A percentile compares a stretch with the other conserved stretches of the same genome.
These are phyloP conservation scores for Nothoprocta perdicaria DNA, from an alignment of 2,113 vertebrate species.

Conservation along the genomic window DNA sequence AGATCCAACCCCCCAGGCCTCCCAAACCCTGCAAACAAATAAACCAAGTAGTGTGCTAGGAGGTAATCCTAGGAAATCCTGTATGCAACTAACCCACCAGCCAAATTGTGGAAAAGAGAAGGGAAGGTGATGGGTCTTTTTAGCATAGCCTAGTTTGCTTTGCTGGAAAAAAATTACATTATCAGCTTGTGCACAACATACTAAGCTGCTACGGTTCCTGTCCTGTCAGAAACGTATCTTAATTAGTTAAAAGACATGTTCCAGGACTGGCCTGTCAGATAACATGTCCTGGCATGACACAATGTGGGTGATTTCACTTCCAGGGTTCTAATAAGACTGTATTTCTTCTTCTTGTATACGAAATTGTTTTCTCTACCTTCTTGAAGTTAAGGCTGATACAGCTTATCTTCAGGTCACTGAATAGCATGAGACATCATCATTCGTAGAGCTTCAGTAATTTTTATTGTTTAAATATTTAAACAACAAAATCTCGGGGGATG, in stretches of 20 bases:
- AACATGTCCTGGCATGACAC: constrained; percentile 52
- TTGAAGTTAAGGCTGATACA: constrained; percentile 55
- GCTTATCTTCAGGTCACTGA: constrained; percentile 66
- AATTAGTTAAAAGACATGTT: constrained; percentile 76
- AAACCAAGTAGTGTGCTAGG: background rate
- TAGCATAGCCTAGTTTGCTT: constrained; percentile 58
- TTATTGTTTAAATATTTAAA: constrained; percentile 72
- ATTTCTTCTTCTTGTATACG: constrained; percentile 54
- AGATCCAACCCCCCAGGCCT: background rate
- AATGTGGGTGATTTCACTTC: constrained; percentile 71
- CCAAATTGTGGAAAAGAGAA: background rate
- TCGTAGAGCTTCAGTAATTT: constrained; percentile 64
- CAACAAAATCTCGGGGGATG: constrained; percentile 25
- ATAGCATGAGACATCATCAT: constrained; percentile 63
- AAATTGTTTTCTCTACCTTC: constrained; percentile 61
- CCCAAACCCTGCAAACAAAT: fast-evolving
- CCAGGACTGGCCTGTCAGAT: constrained; percentile 72
- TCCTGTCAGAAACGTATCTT: constrained; percentile 78
- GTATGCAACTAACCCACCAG: background rate
- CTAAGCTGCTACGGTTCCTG: constrained; percentile 64
- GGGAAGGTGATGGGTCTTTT: constrained; percentile 2
- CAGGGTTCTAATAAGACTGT: constrained; percentile 69
- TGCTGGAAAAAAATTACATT: constrained; percentile 67
- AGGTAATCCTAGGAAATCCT: background rate
- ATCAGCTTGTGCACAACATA: constrained; percentile 73